Base-by-base conservation (phyloP, 2,797 vertebrate species). In the Platalea minor region DNA sequence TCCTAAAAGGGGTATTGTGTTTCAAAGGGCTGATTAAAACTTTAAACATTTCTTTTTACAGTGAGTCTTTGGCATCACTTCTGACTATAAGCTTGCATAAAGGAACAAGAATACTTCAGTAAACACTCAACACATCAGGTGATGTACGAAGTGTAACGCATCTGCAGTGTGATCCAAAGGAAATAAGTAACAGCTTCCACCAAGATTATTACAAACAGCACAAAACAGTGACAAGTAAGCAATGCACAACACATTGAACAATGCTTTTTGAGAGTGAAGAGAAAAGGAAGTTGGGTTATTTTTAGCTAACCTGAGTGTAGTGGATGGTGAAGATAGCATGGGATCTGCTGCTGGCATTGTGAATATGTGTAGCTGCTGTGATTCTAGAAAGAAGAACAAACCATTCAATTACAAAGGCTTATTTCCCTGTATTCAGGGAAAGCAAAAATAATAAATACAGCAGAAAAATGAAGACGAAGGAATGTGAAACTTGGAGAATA, bases 311-410 rank as follows among this genome's bases (percentile, higher is more conserved):
- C 99, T 99, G 99, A 33, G 99, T 99, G 96, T 99, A 99, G 97
- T 99, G 98, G 97, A 99, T 99, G 82, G 99, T 99, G 97, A 99
- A 99, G 98, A 99, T 99, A 97, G 99, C 99, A 60, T 99, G 99
- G 54, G 99, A 99, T 95, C 99, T 98, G 98, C 99, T 99, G 98
- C 99, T 99, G 97, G 99, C 98, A n/a, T 99, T 99, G 19, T 99
- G 99, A 97, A 99, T 97, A 89, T 99, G 99, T 8, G 99, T 99
- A 63, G 99, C 98, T 82, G 99, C 99, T 3, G 99, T 99, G 96
- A 99, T 99, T 97, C 99, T 98, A 94, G 65, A 65, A 67, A 95
- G 70, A 87, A 85, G 76, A 96, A 89, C 53, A 92, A 87, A 94
- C 8, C 45, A 56, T 69, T 82, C 23, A 68, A 12, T 91, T 37